phyloP scores from a whole-genome alignment of 2,113 vertebrate species.

The Chaenocephalus aceratus region DNA sequence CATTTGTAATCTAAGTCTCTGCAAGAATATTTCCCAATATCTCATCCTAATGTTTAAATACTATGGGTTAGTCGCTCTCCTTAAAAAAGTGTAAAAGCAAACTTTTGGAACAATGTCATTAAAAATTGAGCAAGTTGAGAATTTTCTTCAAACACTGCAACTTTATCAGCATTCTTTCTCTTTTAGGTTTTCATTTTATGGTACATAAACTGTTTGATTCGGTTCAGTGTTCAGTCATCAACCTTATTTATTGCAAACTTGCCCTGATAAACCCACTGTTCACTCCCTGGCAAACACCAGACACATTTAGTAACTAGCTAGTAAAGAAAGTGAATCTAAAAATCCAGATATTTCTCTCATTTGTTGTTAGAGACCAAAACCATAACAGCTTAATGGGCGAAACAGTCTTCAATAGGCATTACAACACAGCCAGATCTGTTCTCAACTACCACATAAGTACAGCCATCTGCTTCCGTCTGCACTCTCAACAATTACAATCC shows the following conservation, averaged over 20 bases:
- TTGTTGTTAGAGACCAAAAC: no score
- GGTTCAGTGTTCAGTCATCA: no score
- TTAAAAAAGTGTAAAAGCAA: neutral
- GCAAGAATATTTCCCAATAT: neutral
- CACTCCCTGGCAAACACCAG: neutral
- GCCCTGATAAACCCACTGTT: neutral
- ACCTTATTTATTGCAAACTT: neutral
- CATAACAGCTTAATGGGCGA: neutral
- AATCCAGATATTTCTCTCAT: no score
- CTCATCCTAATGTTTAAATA: neutral
- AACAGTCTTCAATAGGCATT: neutral
- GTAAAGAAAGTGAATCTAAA: neutral
- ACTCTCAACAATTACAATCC: neutral
- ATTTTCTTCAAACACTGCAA: neutral
- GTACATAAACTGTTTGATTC: neutral
- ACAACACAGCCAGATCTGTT: neutral
- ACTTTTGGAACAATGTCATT: neutral
- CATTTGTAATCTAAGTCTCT: neutral
- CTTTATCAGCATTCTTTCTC: neutral
- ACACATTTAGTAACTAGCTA: neutral
- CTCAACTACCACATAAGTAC: neutral
- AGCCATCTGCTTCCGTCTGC: neutral
- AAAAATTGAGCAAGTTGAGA: neutral
- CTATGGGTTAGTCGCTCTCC: neutral
- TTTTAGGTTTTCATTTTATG: neutral